Conservation (phyloP, 2,888 invertebrate species). For the Drosophila nigritarsus region DNA sequence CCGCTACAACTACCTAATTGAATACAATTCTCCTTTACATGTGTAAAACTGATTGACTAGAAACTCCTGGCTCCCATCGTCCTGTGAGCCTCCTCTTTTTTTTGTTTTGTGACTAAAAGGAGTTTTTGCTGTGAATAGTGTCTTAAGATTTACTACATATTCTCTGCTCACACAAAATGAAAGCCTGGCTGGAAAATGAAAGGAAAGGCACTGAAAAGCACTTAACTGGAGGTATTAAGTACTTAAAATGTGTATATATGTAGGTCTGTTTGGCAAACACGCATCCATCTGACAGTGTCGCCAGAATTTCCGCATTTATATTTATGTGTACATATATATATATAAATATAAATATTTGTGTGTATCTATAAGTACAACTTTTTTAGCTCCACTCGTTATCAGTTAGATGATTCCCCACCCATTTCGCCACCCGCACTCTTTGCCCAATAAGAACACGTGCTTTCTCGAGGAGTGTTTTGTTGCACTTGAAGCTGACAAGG, state of each 20-base stretch:
- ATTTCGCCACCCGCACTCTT: neutral
- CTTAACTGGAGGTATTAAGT: neutral
- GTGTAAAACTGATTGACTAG: neutral
- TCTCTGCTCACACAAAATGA: neutral
- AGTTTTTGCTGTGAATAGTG: too few relatives aligned
- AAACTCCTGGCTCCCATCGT: neutral
- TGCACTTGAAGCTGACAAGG: constrained; percentile 82
- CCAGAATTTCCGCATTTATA: constrained; percentile 16
- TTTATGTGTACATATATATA: too few relatives aligned
- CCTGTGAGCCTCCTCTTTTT: too few relatives aligned
- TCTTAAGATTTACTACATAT: neutral
- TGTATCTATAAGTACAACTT: neutral
- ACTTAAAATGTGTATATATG: neutral
- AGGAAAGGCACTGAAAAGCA: too few relatives aligned
- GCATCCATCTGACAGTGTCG: constrained; percentile 23
- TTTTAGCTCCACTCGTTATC: neutral
- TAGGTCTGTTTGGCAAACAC: neutral
- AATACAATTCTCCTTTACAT: constrained; percentile 8
- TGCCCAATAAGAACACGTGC: constrained; percentile 30
- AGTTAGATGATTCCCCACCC: neutral
- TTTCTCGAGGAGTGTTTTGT: constrained; percentile 53
- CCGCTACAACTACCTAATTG: neutral
- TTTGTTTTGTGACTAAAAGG: too few relatives aligned
- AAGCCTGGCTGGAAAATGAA: neutral
- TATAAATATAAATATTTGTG: neutral